Evolutionary conservation across 2,113 vertebrate genomes (phyloP).

Genomic region (Bujurquina vittata): DNA sequence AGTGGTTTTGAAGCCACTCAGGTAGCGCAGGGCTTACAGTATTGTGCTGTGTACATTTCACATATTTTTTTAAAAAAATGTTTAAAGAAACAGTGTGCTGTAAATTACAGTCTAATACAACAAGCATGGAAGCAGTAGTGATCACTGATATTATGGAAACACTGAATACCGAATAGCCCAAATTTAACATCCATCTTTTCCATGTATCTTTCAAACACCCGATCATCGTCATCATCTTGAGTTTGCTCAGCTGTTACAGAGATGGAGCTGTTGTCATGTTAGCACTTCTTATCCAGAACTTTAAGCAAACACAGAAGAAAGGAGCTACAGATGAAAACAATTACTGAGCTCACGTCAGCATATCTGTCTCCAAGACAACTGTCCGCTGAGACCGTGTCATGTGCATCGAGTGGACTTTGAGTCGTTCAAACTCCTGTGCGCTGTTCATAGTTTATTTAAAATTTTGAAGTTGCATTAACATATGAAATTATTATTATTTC

Average conservation of each 20-base stretch:
- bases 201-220: neutral
- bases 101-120: neutral
- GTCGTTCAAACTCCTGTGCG: neutral
- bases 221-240: neutral
- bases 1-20: too few relatives aligned
- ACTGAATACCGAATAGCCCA: too few relatives aligned
- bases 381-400: neutral
- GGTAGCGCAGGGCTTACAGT: too few relatives aligned
- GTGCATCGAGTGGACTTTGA: neutral
- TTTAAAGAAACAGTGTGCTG: too few relatives aligned
- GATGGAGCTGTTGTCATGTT: neutral
- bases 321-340: neutral
- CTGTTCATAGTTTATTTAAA: rapidly evolving
- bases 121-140: neutral
- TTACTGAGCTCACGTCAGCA: neutral
- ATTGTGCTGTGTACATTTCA: too few relatives aligned
- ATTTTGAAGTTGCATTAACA: neutral
- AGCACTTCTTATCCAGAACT: neutral
- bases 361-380: slow-evolving; percentile 1
- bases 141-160: too few relatives aligned
- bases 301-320: neutral
- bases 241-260: neutral
- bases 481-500: neutral
- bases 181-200: neutral
- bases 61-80: too few relatives aligned